Base-by-base conservation (phyloP, 2,797 vertebrate species). In the Lutjanus argentimaculatus region DNA sequence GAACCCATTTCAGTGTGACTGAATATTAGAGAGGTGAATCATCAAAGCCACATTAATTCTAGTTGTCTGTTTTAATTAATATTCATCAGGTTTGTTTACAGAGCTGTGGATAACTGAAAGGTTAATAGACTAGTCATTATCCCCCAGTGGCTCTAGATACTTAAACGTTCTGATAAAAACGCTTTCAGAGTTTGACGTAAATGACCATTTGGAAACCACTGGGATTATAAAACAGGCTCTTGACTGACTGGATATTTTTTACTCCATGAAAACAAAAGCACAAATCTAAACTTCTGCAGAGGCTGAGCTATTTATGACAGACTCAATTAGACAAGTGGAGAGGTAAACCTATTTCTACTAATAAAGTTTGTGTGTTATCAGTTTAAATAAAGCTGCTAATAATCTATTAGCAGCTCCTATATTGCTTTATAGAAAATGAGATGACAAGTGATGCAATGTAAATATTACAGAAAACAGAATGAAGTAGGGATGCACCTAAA, bases 91-190 rank as follows among this genome's bases (percentile, higher is more conserved):
- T 80, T 58, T 69, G 56, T 70, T 82, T 66, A 25, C 55, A 67
- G 79, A 49, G 48, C 19, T 61, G 19, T 48, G 30, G 48, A 45
- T 70, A 59, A 46, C 36, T 66, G 55, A 75, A 72, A 67, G 61
- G 62, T 55, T 82, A 81, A 81, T 81, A 61, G 67, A 71, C 45
- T 22, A 8, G 14, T 55, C 16, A 72, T 82, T 61, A 82, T 77
- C 62, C 49, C 46, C 12, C 21, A 6, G 4, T 65, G 53, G 61
- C 67, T 51, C 45, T 40, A 53, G 48, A 36, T 71, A 53, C 51
- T 72, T 66, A 14, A 69, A 8, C 1, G 1, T 57, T 52, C 61
- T 43, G 62, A 58, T 72, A 51, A 65, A 58, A 25, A 36, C 1
- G 11, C 52, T 57, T 51, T 42, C 6, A 3, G 51, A 66, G 52